Conservation (phyloP, 1,140 invertebrate species). For the Pseudomyrmex dendroicus region DNA sequence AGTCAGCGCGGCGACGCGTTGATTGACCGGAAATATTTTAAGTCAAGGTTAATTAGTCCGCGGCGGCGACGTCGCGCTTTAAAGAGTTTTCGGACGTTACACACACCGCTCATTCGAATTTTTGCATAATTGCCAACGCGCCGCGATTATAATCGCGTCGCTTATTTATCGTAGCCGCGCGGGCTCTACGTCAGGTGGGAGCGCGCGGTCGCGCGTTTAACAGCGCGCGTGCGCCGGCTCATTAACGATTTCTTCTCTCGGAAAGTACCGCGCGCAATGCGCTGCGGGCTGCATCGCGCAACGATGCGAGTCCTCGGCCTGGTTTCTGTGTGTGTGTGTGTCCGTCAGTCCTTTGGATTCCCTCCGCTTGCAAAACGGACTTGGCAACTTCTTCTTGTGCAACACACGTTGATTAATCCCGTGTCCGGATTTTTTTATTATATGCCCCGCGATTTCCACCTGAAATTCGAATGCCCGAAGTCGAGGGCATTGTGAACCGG, state of each 20-base stretch:
- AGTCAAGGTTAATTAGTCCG: conserved; percentile 57
- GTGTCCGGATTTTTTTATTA: conserved; percentile 16
- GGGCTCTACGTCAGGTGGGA: conserved; percentile 43
- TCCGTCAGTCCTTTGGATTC: conserved; percentile 49
- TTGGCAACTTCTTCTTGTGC: conserved; percentile 24
- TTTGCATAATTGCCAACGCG: conserved; percentile 55
- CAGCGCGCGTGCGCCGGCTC: conserved; percentile 54
- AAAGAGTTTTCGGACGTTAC: conserved; percentile 10
- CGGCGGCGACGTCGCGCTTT: conserved; percentile 3
- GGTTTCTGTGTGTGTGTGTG: not conserved
- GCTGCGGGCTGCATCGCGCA: conserved; percentile 33
- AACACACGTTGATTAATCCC: conserved; percentile 50
- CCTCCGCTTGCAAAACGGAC: conserved; percentile 31
- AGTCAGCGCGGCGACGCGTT: conserved; percentile 5
- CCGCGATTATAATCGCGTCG: conserved; percentile 54
- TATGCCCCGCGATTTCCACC: conserved; percentile 26
- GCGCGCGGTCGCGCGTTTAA: conserved; percentile 42
- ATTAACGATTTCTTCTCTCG: conserved; percentile 56
- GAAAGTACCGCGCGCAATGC: conserved; percentile 46
- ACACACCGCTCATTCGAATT: conserved; percentile 9
- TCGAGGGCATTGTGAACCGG: conserved; percentile 35
- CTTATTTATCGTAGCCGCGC: conserved; percentile 48
- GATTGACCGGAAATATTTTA: conserved; percentile 48
- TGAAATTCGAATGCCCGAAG: conserved; percentile 34
- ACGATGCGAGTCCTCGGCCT: not conserved